These are phyloP conservation scores for Rhinella marina DNA, from an alignment of 2,797 vertebrate genomes.

Conservation along the genomic window DNA sequence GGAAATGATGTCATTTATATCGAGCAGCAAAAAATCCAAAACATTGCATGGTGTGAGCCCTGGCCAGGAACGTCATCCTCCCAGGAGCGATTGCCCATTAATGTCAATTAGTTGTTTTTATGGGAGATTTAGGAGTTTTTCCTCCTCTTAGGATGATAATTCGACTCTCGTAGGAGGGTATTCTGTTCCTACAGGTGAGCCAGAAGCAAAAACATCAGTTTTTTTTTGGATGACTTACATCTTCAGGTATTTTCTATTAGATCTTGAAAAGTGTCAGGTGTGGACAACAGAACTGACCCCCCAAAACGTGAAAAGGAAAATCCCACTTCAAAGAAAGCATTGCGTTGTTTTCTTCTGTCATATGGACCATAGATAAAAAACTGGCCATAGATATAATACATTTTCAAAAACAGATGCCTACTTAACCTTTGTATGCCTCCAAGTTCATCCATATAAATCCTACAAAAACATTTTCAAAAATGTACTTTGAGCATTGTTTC, in stretches of 20 bases:
- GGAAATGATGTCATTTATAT: constrained; percentile 55
- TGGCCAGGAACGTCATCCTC: constrained; percentile 32
- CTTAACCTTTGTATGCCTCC: no score
- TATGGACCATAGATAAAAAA: no score
- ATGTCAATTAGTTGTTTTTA: constrained; percentile 46
- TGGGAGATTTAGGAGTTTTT: constrained; percentile 16
- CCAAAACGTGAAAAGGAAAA: no score
- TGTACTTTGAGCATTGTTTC: no score
- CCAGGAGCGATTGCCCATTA: constrained; percentile 42
- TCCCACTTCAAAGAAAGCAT: no score
- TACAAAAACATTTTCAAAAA: no score
- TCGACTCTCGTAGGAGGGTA: neutral
- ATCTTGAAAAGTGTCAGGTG: neutral
- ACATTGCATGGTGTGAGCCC: neutral
- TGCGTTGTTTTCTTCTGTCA: no score
- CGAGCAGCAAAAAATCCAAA: constrained; percentile 38
- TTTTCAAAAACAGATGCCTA: no score
- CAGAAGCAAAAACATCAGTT: neutral
- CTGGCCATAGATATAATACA: no score
- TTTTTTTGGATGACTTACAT: neutral
- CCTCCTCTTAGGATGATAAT: neutral
- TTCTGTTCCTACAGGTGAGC: constrained; percentile 17
- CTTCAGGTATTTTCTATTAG: neutral
- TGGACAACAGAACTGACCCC: neutral
- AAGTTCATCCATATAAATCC: no score